These are phyloP conservation scores for Poecilia gillii DNA, from an alignment of 2,797 vertebrate species.

Conservation along the genomic window DNA sequence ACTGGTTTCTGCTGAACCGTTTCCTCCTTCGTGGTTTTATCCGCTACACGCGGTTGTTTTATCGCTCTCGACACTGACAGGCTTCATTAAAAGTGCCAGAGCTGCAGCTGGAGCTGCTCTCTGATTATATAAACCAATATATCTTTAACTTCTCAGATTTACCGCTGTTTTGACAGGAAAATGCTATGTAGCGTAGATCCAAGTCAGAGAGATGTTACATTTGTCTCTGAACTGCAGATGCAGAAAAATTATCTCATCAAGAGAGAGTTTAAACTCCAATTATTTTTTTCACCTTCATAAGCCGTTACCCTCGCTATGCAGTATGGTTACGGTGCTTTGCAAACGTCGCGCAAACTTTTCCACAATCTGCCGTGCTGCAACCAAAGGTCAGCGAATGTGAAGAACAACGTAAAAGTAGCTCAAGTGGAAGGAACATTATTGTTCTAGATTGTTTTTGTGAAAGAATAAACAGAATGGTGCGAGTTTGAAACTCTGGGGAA, in stretches of 20 bases:
- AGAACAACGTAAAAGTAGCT: not conserved
- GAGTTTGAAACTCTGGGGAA: not conserved
- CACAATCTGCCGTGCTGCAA: not conserved
- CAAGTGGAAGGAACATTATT: not conserved
- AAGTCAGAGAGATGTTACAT: not conserved
- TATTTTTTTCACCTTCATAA: not conserved
- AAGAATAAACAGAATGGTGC: not conserved
- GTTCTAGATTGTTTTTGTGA: not conserved
- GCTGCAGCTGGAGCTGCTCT: not conserved
- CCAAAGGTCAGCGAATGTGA: not conserved
- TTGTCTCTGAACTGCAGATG: not conserved
- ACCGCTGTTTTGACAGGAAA: not conserved
- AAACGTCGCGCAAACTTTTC: not conserved
- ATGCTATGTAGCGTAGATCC: not conserved
- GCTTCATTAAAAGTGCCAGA: constrained; percentile 1
- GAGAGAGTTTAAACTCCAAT: not conserved
- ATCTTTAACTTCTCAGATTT: constrained; percentile 2
- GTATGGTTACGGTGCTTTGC: not conserved
- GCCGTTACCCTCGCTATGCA: not conserved
- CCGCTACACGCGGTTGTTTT: not conserved
- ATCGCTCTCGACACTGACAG: not conserved
- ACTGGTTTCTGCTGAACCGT: not conserved
- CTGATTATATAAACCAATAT: not conserved
- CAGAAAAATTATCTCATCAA: not conserved
- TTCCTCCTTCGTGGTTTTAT: constrained; percentile 3